Base-by-base conservation (phyloP, 2,113 vertebrate genomes). In the Heterocephalus glaber region DNA sequence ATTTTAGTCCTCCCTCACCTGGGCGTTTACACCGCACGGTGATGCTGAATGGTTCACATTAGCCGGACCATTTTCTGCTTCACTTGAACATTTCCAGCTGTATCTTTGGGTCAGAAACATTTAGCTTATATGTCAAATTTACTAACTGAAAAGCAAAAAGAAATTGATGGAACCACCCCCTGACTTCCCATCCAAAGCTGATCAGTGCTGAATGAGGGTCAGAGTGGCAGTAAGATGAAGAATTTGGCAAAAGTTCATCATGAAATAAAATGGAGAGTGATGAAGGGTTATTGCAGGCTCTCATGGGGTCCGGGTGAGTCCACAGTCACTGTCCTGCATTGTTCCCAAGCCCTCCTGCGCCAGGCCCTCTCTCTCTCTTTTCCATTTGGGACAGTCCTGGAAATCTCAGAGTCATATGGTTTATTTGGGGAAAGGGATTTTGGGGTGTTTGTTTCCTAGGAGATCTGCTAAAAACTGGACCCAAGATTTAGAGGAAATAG, bases 261-360 rank as follows among this genome's bases (percentile, higher is more conserved):
- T 65, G 8, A 66, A 47, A 49, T 47, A 16, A 86, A n/a, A 79
- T 8, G n/a, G 86, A 68, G 58, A 47, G 30, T 4, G 33, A 44
- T 20, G 35, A 16, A 20, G 2, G 12, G n/a, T 4, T 68, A 6
- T 65, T 70, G n/a, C 19, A 1, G 17, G 7, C 35, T 63, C 54
- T 66, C 1, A 10, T 30, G 44, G 35, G 3, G 26, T 26, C 74
- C 56, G 26, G 35, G n/a, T 9, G 5, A 6, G 90, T 47, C 35
- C 81, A 19, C 0, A 1, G 74, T 44, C 41, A 0, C 41, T 5
- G 1, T 41, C 33, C 38, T 22, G 14, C 9, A 5, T 0, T 14
- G 1, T 0, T 56, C 6, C 44, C 44, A 24, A 0, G 13, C 16
- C 38, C 10, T 60, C 35, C 38, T 28, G 2, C 2, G 28, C 24